phyloP scores from a whole-genome alignment of 2,888 invertebrate genomes.

The Leptinotarsa juncta region DNA sequence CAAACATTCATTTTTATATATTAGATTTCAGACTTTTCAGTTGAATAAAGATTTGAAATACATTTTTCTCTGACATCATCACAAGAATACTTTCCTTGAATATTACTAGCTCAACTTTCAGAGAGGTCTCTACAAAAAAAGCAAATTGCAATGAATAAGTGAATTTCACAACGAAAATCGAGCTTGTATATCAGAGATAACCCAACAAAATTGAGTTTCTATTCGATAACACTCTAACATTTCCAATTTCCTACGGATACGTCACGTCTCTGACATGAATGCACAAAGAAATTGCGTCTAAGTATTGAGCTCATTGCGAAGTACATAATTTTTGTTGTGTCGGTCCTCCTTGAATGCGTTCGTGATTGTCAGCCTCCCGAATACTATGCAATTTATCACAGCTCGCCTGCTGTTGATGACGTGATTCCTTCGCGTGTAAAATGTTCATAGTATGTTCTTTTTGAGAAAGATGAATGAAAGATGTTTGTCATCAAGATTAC shows the following conservation, averaged over 20 bases:
- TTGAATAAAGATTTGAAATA: too few relatives aligned
- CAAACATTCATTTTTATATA: too few relatives aligned
- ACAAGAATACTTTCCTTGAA: too few relatives aligned
- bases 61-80: too few relatives aligned
- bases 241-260: background rate
- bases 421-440: background rate
- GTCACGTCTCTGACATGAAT: background rate
- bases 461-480: background rate
- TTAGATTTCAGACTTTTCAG: too few relatives aligned
- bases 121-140: too few relatives aligned
- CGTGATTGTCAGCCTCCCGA: conserved; percentile 2
- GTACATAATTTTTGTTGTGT: conserved; percentile 1
- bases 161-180: too few relatives aligned
- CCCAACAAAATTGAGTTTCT: background rate
- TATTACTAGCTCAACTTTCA: too few relatives aligned
- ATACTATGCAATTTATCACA: background rate
- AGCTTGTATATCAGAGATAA: too few relatives aligned
- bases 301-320: background rate
- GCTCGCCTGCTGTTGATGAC: background rate
- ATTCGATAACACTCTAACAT: background rate
- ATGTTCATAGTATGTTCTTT: background rate
- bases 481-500: background rate
- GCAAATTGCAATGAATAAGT: too few relatives aligned
- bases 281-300: background rate
- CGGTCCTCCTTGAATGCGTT: background rate